A percentile compares a stretch with the other conserved stretches of the same genome.
Conservation (phyloP, 1,140 invertebrate species). For the Scaptomyza montana region DNA sequence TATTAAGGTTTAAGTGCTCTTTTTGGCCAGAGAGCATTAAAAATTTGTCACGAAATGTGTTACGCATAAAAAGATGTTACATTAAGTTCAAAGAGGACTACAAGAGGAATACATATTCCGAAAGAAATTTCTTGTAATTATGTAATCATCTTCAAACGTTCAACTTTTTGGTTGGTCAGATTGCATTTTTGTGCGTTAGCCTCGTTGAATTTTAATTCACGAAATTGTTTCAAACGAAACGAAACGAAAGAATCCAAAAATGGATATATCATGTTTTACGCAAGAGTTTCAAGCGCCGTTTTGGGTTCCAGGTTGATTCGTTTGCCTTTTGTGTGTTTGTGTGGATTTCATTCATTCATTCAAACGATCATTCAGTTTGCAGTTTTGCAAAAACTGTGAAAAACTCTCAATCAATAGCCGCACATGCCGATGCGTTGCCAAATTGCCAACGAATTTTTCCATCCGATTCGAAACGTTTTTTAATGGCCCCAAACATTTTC, state of each 20-base stretch:
- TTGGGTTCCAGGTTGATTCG: background rate
- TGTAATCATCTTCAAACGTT: slow-evolving; percentile 41
- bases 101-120: background rate
- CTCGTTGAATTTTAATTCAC: slow-evolving; percentile 72
- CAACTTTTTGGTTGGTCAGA: slow-evolving; percentile 6
- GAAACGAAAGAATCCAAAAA: slow-evolving; percentile 47
- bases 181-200: slow-evolving; percentile 65
- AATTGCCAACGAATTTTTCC: slow-evolving; percentile 53
- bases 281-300: slow-evolving; percentile 34
- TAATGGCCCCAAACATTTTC: slow-evolving; percentile 45
- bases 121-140: slow-evolving; percentile 16
- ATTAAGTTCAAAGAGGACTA: background rate
- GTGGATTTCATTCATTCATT: slow-evolving; percentile 29
- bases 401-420: slow-evolving; percentile 76
- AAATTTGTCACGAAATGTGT: slow-evolving; percentile 14
- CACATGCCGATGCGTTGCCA: slow-evolving; percentile 72
- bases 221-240: slow-evolving; percentile 59
- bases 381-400: slow-evolving; percentile 52
- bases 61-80: background rate
- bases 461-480: slow-evolving; percentile 14
- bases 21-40: background rate
- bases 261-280: slow-evolving; percentile 41
- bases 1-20: slow-evolving; percentile 10
- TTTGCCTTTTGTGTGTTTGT: background rate
- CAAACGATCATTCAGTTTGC: slow-evolving; percentile 36